Base-by-base conservation (phyloP, 2,113 vertebrate genomes). In the Anolis carolinensis region DNA sequence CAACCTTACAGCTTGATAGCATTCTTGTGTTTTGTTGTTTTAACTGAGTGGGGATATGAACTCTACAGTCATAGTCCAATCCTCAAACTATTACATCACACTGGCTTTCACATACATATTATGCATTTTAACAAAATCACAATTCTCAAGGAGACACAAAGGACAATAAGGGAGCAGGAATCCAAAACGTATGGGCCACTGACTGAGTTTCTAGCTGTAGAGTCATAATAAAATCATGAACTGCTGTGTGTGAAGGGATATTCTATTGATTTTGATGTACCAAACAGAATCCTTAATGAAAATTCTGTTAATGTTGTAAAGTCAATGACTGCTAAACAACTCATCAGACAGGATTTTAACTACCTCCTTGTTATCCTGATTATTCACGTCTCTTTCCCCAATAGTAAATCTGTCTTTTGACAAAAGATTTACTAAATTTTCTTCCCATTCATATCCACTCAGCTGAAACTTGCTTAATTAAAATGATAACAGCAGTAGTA, bases 371-470 rank as follows among this genome's bases (percentile, higher is more conserved):
- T 88, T 86, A 59, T 86, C 80, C 75, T 44, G 67, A 71, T 36
- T 55, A 84, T 88, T 84, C 87, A 81, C 70, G 30, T 89, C 34
- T 59, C 6, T 25, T 13, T 36, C 50, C 68, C 36, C 25, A 70
- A 76, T 30, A 30, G 1, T 68, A 89, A 87, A 55, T 90, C 76
- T 84, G 7, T 88, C 21, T n/a, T 83, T 77, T 73, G 44, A 82
- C 77, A n/a, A 87, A 79, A 90, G 52, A 4, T 88, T 87, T 84
- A 30, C 44, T 81, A 68, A 84, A 86, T 81, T 89, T 89, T 39
- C 72, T 86, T 79, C 76, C 71, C 30, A 88, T 87, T 87, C 85
- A 79, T 79, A 91, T 81, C 81, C 79, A 79, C 59, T 44, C 32
- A 89, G 34, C 21, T 75, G 81, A 89, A 84, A 79, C 67, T 82